Evolutionary conservation across 2,113 vertebrate species (phyloP).

Genomic region (Misgurnus mizolepis): DNA sequence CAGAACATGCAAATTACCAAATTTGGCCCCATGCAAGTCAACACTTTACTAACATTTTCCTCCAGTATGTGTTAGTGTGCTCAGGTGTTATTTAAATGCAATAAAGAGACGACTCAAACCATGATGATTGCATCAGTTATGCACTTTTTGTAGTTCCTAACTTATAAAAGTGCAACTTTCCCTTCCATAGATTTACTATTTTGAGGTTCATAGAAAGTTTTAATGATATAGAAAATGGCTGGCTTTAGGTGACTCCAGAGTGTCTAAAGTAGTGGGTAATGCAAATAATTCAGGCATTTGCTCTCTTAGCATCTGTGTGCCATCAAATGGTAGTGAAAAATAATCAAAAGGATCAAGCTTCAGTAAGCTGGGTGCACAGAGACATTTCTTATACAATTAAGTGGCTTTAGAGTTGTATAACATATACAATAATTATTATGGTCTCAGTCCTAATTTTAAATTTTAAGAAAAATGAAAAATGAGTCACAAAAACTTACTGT

Average conservation of each 20-base stretch:
- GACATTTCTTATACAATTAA: not conserved
- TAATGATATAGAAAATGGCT: not conserved
- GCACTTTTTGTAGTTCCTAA: not conserved
- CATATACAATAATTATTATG: too few species aligned
- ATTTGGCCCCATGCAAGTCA: conserved; percentile 49
- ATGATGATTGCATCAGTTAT: conserved; percentile 12
- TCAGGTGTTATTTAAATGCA: conserved; percentile 1
- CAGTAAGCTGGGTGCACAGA: too few species aligned
- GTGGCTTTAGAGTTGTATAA: not conserved
- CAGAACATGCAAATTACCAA: conserved; percentile 72
- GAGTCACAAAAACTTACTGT: not conserved
- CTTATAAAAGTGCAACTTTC: not conserved
- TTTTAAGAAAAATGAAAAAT: not conserved
- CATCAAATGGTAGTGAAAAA: not conserved
- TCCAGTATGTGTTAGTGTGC: conserved; percentile 27
- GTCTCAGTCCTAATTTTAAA: not conserved
- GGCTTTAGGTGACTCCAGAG: not conserved
- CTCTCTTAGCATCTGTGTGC: not conserved
- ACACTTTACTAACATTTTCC: conserved; percentile 26
- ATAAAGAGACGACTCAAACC: not conserved
- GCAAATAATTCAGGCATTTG: not conserved
- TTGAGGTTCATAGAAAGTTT: not conserved
- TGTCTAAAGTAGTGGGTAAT: not conserved
- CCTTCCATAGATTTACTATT: not conserved
- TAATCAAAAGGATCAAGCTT: not conserved